phyloP scores from a whole-genome alignment of 2,888 invertebrate species.

The Lepidocyrtinus sp. region DNA sequence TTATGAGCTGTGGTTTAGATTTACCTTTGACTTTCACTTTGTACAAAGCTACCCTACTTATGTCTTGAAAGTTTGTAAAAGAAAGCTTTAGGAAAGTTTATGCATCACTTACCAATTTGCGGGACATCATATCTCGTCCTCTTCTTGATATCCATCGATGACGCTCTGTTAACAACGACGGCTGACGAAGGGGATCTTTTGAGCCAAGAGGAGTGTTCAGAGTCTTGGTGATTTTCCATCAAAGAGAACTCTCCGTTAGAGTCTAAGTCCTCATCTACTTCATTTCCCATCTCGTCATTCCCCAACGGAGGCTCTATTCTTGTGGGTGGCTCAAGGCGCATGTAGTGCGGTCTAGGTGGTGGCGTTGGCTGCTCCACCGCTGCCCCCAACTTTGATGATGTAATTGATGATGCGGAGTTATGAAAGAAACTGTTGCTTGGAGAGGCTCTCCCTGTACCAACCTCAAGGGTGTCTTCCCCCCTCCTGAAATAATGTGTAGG shows the following conservation, averaged over 20 bases:
- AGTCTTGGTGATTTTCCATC: neutral
- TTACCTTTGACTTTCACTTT: slow-evolving; percentile 14
- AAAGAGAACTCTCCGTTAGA: neutral
- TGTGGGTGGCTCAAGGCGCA: slow-evolving; percentile 49
- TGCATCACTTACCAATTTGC: slow-evolving; percentile 67
- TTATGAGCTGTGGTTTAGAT: neutral
- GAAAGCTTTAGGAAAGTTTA: neutral
- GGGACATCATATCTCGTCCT: slow-evolving; percentile 68
- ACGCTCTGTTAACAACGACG: slow-evolving; percentile 35
- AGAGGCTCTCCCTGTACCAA: slow-evolving; percentile 23
- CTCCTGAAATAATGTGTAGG: slow-evolving; percentile 36
- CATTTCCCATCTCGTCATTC: slow-evolving; percentile 52
- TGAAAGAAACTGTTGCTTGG: slow-evolving; percentile 51
- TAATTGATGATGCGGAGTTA: slow-evolving; percentile 39
- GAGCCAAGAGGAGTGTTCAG: slow-evolving; percentile 46
- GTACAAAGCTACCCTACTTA: neutral
- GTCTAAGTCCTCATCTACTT: slow-evolving; percentile 40
- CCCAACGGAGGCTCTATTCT: slow-evolving; percentile 56
- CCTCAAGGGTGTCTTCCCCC: too few species aligned
- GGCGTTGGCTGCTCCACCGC: slow-evolving; percentile 39
- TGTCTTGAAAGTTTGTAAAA: neutral
- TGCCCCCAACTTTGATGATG: slow-evolving; percentile 19
- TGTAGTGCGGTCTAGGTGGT: slow-evolving; percentile 51
- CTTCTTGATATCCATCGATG: slow-evolving; percentile 57
- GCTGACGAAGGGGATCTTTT: slow-evolving; percentile 48